These are phyloP conservation scores for Neotoxoptera formosana DNA, from an alignment of 1,140 invertebrate genomes.

Conservation along the genomic window DNA sequence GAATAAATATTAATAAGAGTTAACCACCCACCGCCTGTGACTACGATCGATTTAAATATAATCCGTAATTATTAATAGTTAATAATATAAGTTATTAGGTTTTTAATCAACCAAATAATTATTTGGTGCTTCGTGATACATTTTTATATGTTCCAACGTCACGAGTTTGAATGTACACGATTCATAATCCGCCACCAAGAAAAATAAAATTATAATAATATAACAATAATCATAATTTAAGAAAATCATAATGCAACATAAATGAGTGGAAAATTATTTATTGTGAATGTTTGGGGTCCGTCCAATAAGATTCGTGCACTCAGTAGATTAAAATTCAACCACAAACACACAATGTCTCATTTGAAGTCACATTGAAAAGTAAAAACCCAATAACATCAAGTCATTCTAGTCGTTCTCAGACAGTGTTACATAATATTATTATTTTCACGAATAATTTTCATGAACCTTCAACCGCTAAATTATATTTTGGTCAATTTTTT, in stretches of 20 bases:
- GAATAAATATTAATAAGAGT: constrained; percentile 11
- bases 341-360: neutral
- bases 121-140: neutral
- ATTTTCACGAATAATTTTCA: neutral
- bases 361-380: neutral
- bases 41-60: neutral
- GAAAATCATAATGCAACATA: neutral
- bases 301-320: neutral
- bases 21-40: neutral
- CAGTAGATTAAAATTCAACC: neutral
- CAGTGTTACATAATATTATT: neutral
- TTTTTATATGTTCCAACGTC: neutral
- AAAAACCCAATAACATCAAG: neutral
- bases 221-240: neutral
- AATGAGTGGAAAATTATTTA: constrained; percentile 17
- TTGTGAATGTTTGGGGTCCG: neutral
- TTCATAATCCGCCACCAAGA: neutral
- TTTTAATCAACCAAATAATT: constrained; percentile 3
- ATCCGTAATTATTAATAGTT: neutral
- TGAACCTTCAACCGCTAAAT: neutral
- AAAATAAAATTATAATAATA: neutral
- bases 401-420: neutral
- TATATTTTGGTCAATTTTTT: neutral
- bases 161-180: neutral
- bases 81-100: neutral